Base-by-base conservation (phyloP, 2,888 invertebrate species). In the Augochlorella aurata region DNA sequence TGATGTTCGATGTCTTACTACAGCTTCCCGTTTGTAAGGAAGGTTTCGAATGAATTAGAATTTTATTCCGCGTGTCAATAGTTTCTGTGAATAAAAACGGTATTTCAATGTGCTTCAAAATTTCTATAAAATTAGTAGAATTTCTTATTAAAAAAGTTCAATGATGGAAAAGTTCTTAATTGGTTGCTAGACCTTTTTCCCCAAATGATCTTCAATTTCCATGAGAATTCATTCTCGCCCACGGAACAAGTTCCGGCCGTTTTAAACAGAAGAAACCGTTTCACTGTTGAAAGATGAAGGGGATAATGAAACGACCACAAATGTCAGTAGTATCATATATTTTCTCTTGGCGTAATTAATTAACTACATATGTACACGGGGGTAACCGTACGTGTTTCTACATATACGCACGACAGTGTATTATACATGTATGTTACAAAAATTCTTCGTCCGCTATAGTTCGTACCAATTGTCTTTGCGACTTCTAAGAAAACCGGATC, bases 341-440 rank as follows among this genome's bases (percentile, higher is more conserved):
- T 88, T 65, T 89, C 86, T 87, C 84, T 85, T 82, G 83, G 74
- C 74, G 85, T 89, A 87, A 89, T 90, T 86, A 85, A 88, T 90
- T 92, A 89, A 86, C 90, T 92, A 92, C 89, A 91, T 92, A 92
- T 92, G 91, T 92, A 92, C 92, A 92, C 74, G 86, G 86, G 87
- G 71, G 81, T 78, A 82, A 82, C 61, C 68, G 68, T 76, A 63
- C 61, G 78, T 84, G 58, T 63, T 63, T 76, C 77, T 82, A 75
- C 76, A 73, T 81, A 63, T 79, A 52, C 58, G 69, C n/a, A 45
- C 44, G 78, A 85, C 84, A 77, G 83, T 85, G 77, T 82, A 90
- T 90, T 69, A 86, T 91, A 90, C 90, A 88, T 86, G 67, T 88
- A 87, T 89, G 47, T 86, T 89, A 89, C 89, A 89, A 89, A 89